Evolutionary conservation across 1,140 invertebrate species (phyloP).

Genomic region (Micrasema minimum): DNA sequence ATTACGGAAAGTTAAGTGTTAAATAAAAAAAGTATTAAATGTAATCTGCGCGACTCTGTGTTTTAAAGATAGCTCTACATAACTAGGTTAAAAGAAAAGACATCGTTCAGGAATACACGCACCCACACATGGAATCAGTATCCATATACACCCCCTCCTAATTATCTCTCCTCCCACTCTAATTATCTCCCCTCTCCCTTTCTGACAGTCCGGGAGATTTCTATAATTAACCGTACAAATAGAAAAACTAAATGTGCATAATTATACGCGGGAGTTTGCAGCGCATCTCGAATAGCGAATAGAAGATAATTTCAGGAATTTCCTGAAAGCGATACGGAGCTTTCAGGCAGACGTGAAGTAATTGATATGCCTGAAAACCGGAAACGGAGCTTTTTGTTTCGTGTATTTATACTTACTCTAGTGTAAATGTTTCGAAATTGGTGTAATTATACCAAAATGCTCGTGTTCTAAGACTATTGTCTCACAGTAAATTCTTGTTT

Average conservation of each 20-base stretch:
- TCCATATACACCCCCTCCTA: conserved; percentile 17
- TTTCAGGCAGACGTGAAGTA: conserved; percentile 13
- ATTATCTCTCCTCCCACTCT: neutral
- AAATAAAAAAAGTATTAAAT: too few species aligned
- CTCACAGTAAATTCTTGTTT: too few species aligned
- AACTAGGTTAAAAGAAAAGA: conserved; percentile 11
- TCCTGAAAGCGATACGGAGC: conserved; percentile 16
- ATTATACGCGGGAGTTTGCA: conserved; percentile 15
- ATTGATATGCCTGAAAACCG: conserved; percentile 12
- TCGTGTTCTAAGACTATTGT: too few species aligned
- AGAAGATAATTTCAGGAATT: conserved; percentile 16
- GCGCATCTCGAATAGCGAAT: neutral
- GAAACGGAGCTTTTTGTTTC: conserved; percentile 14
- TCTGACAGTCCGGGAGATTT: conserved; percentile 11
- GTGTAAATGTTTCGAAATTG: too few species aligned
- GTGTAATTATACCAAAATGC: too few species aligned
- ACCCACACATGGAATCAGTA: conserved; percentile 4
- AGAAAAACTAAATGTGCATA: conserved; percentile 9
- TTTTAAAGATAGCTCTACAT: conserved; percentile 23
- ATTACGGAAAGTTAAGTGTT: too few species aligned
- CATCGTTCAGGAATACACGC: conserved; percentile 1
- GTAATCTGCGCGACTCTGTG: conserved; percentile 11
- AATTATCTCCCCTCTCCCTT: conserved; percentile 32
- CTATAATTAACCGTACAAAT: conserved; percentile 30
- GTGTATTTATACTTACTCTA: too few species aligned